Percentiles rank a stretch among this genome's conserved stretches.
These are phyloP conservation scores for Clavelina lepadiformis DNA, from an alignment of 23 tunicate species.

Conservation along the genomic window DNA sequence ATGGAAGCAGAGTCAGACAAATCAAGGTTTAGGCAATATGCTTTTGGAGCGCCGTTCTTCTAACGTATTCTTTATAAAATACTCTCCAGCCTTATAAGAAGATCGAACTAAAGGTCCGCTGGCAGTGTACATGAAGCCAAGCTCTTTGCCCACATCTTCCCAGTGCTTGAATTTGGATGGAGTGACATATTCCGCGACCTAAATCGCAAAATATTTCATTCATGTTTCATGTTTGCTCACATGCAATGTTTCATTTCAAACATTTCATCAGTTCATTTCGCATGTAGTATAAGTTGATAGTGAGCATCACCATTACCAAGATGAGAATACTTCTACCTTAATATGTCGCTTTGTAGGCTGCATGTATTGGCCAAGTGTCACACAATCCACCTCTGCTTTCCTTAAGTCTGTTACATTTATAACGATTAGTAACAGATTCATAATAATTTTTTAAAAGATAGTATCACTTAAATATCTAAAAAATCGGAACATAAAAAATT, in stretches of 20 bases:
- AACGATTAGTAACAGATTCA: too few species aligned
- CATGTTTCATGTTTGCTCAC: too few species aligned
- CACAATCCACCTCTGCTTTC: constrained; percentile 83
- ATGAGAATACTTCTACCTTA: constrained; percentile 59
- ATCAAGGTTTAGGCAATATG: too few species aligned
- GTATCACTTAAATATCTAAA: too few species aligned
- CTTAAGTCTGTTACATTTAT: constrained; percentile 67
- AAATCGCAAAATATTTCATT: too few species aligned
- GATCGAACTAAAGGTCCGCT: constrained; percentile 97
- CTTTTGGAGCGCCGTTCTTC: constrained; percentile 45
- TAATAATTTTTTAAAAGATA: too few species aligned
- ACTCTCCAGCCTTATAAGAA: constrained; percentile 99
- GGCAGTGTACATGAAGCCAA: constrained; percentile 92
- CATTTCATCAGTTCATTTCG: too few species aligned
- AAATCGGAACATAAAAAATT: too few species aligned
- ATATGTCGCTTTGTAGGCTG: constrained; percentile 97
- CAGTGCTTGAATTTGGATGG: constrained; percentile 93
- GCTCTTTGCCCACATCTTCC: constrained; percentile 82
- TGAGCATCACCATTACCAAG: too few species aligned
- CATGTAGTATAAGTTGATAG: too few species aligned
- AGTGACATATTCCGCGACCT: constrained; percentile 98
- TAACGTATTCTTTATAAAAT: constrained; percentile 77
- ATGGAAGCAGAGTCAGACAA: too few species aligned
- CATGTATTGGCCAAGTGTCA: constrained; percentile 99
- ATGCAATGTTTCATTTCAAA: too few species aligned